Base-by-base conservation (phyloP, 1,140 invertebrate species). In the Drosophila trapezifrons region DNA sequence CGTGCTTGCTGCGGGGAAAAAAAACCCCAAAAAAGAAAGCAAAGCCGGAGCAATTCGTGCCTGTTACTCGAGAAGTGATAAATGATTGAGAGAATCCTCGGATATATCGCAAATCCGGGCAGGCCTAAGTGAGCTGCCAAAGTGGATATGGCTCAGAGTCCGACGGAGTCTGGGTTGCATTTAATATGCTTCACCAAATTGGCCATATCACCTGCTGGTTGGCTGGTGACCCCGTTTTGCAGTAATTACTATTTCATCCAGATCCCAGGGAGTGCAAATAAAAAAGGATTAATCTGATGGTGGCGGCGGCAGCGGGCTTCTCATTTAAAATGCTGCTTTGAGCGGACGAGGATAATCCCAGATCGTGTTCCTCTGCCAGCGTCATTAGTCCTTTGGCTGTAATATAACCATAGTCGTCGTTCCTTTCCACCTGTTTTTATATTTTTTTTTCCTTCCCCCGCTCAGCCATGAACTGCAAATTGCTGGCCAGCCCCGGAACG, bases 41-140 rank as follows among this genome's bases (percentile, higher is more conserved):
- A 46, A 56, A 55, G 63, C 62, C 7, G 13, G 0, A 40, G 65
- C 51, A 71, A 32, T 57, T 22, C 51, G 42, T 70, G 65, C 35
- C 52, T 49, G 27, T 71, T 35, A 27, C 67, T 37, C 25, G 12
- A 22, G 20, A 71, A 72, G 69, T 72, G 69, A 72, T 72, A 72
- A 72, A 72, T 72, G 69, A 72, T 72, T 71, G 51, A 57, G 65
- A 18, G 35, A 40, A 29, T 57, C 55, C 35, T 63, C 8, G 59
- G 60, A 66, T 65, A 37, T 35, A 45, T 67, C 9, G 64, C 45
- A 67, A 67, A 67, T 62, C 64, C 58, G 13, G 43, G 18, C 52
- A 18, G 20, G 40, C 43, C 56, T 60, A 66, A 62, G 57, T 60
- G 43, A 66, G 56, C 64, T 66, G 64, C 64, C 64, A 40, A 49